Base-by-base conservation (phyloP, 2,113 vertebrate species). In the Laticauda laticaudata region DNA sequence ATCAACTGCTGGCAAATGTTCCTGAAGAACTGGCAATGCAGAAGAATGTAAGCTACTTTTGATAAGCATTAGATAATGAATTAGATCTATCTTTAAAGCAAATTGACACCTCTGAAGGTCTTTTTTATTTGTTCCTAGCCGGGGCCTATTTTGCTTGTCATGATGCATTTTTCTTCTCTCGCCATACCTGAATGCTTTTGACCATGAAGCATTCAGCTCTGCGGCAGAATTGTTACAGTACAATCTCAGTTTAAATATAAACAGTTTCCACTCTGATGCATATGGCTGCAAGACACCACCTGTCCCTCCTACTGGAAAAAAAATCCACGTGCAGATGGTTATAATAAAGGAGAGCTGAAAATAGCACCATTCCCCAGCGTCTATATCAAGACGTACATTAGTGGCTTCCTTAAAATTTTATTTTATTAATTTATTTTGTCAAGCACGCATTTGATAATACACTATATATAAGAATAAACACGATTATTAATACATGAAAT, bases 301-400 rank as follows among this genome's bases (percentile, higher is more conserved):
- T 93, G 92, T 90, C 92, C 75, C 92, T 54, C 29, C 29, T 90
- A 93, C 88, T 29, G 92, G 56, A 21, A 93, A 90, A 90, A 90
- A 90, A 86, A 56, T 48, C 43, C 88, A 93, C 88, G 88, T 93
- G 56, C 88, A 86, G 75, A n/a, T 61, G 45, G 75, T 93, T 87
- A 86, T 86, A 90, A 90, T 61, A 93, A 12, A 56, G 75, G 34
- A 29, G 86, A 90, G 88, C 75, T 93, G 61, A 93, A 93, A 90
- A 86, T 90, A 93, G 75, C 48, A 56, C 55, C 12, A 87, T 90
- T 53, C 3, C 75, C 54, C n/a, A 61, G 43, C 18, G 89, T 61
- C 86, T 75, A 45, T 39, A 20, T 53, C 48, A 43, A 55, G 39
- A 24, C 14, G 9, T 64, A 45, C 51, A 12, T 92, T 75, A 55